Evolutionary conservation across 2,888 invertebrate species (phyloP).

Genomic region (Caenorhabditis virilis): DNA sequence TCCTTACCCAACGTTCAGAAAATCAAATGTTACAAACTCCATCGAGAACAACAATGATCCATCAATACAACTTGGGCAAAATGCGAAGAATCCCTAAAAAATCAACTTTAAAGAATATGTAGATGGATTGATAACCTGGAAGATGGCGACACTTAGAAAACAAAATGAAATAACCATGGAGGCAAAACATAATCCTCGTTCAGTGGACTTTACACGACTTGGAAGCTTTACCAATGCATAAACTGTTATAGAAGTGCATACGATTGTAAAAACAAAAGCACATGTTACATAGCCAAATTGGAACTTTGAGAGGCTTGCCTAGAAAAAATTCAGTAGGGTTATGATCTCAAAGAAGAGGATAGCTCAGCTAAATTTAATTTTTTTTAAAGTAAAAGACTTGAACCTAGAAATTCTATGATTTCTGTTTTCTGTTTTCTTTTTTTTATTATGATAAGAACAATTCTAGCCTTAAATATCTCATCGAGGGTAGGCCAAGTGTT

Average conservation of each 20-base stretch:
- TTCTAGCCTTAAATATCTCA: too few relatives aligned
- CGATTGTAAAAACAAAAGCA: neutral
- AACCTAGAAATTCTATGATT: too few relatives aligned
- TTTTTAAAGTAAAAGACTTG: too few relatives aligned
- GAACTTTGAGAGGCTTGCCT: neutral
- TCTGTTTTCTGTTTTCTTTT: too few relatives aligned
- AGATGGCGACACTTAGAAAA: neutral
- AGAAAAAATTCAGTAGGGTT: too few relatives aligned
- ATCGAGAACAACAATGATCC: neutral
- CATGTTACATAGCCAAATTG: neutral
- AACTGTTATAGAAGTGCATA: neutral
- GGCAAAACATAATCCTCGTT: neutral
- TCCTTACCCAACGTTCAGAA: neutral
- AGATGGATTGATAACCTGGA: neutral
- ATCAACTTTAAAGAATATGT: too few relatives aligned
- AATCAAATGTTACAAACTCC: neutral
- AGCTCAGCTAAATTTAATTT: too few relatives aligned
- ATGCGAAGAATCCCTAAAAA: too few relatives aligned
- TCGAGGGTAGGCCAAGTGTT: too few relatives aligned
- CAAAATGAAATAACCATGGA: neutral
- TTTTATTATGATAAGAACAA: too few relatives aligned
- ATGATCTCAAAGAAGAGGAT: too few relatives aligned
- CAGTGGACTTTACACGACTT: neutral
- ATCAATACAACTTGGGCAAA: too few relatives aligned
- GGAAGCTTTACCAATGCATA: neutral